Conservation (phyloP, 2,797 vertebrate genomes). For the Ateles fusciceps region DNA sequence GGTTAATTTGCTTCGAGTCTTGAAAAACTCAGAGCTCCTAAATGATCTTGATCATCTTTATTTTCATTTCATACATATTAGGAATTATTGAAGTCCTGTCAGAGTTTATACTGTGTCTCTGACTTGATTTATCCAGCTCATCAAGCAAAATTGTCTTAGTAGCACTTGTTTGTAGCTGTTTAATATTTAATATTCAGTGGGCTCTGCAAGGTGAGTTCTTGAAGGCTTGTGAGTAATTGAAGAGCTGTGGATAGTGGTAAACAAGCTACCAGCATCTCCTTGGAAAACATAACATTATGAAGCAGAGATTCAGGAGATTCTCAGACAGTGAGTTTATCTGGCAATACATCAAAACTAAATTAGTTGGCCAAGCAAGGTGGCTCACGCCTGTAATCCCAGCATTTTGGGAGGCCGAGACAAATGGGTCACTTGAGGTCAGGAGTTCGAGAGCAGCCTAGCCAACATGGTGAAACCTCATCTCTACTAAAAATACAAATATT, state of each 20-base stretch:
- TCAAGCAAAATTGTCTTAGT: neutral
- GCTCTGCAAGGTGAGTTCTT: neutral
- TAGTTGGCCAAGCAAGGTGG: neutral
- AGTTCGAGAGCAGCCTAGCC: neutral
- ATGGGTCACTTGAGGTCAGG: neutral
- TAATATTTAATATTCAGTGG: neutral
- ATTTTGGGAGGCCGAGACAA: neutral
- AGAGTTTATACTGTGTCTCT: neutral
- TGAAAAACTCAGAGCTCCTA: neutral
- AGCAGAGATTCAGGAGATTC: neutral
- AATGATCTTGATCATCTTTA: neutral
- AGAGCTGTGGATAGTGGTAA: neutral
- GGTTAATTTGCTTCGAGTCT: neutral
- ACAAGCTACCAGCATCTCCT: neutral
- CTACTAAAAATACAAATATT: neutral
- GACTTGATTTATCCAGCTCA: conserved; percentile 6
- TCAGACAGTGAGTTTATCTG: neutral
- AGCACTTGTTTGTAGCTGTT: neutral
- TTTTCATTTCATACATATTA: neutral
- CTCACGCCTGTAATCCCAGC: neutral
- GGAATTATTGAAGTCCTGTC: neutral
- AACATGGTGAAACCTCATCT: neutral
- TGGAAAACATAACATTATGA: neutral
- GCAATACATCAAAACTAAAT: neutral
- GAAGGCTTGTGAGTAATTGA: neutral